Evolutionary conservation across 2,888 invertebrate species (phyloP), one percentile per base, ranked within the genome.

Genomic region (Litoditis marina): DNA sequence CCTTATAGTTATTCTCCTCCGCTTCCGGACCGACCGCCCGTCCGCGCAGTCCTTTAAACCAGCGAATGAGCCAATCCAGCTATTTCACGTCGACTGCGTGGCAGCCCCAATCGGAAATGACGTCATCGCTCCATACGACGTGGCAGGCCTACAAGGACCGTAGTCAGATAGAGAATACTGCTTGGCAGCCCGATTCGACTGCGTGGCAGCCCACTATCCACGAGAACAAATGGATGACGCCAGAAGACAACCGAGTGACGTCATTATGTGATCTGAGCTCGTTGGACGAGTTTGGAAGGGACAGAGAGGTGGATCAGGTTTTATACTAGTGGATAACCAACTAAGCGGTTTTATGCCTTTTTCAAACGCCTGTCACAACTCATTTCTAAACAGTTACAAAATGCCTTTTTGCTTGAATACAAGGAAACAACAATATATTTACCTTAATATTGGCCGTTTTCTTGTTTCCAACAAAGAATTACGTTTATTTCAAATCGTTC

Each of bases 221-320:
- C 31, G 28, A 28, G 30, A 28, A 19, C 16, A 60, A 44, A 1
- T 53, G 53, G 60, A 60, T 60, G 60, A 60, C 53, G 5, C 60
- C 60, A 16, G 60, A 42, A 28, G 60, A 60, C 42, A 60, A 52
- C 39, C 57, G 49, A 47, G 55, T 54, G 11, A n/a, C 27, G 47
- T 47, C 57, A 57, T 11, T 47, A 31, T 7, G 19, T 57, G 46
- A 54, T 39, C 36, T 42, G 54, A 28, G 27, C 44, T 4, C 25
- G 30, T 19, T 34, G 34, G n/a, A 22, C 25, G 7, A 39, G 8
- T 27, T n/a, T 8, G 25, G 32, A 22, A 47, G 57, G 25, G 47
- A 57, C 11, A 57, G 54, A 42, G 57, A 57, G 49, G 55, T 55
- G 2, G 27, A n/a, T 39, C 11, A 8, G n/a, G 16, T 5, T 30